Base-by-base conservation (phyloP, 1,140 invertebrate genomes). In the Onthophagus taurus region DNA sequence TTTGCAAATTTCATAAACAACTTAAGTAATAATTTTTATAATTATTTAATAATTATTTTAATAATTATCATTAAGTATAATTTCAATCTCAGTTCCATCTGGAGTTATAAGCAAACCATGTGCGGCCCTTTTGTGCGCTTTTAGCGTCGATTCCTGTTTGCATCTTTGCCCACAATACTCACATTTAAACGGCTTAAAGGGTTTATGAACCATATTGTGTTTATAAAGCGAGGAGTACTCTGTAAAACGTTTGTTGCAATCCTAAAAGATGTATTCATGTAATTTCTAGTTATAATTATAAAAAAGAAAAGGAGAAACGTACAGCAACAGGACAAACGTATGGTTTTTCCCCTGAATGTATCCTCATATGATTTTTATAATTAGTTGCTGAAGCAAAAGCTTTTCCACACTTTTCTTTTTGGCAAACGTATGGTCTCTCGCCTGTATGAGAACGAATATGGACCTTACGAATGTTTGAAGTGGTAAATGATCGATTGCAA, bases 141-240 rank as follows among this genome's bases (percentile, higher is more conserved):
- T 71, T 11, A 78, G 52, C n/a, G 75, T 74, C 5, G 72, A 75
- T 8, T 71, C 70, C 54, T 78, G 75, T 36, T 76, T 60, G 52
- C 76, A 78, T 16, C 63, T 68, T 43, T 72, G 71, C 7, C 66
- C 67, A 60, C 77, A 80, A 26, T 69, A 61, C 34, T 64, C 60
- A 50, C 77, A 80, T 13, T 60, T 61, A 48, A 74, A 75, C n/a
- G 72, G 69, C 51, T 72, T 77, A 14, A 65, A 61, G 26, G 73
- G 69, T 30, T 72, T 72, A 57, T 80, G 77, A 4, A 81, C 79
- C 18, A 80, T 69, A 58, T 80, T 75, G 61, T 84, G 81, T 60
- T 83, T 83, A 57, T 83, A 83, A 12, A 83, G 67, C 54, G 78
- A 81, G 31, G 80, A 83, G 58, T 84, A 84, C 57, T 84, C 81